Evolutionary conservation across 2,113 vertebrate genomes (phyloP).

Genomic region (Antechinus stuartii): DNA sequence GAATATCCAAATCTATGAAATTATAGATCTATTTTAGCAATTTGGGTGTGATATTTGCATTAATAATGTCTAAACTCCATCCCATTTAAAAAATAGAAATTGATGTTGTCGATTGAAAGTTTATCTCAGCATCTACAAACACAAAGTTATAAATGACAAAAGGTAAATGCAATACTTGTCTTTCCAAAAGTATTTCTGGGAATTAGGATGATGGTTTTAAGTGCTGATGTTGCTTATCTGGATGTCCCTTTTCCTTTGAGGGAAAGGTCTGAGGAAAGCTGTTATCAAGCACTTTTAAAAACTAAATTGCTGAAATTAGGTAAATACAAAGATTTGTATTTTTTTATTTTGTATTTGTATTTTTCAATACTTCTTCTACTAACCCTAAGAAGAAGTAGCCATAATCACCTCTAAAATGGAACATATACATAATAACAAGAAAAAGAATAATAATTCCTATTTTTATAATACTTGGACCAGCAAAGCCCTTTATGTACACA

Average conservation of each 20-base stretch:
- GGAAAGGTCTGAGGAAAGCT: conserved; percentile 42
- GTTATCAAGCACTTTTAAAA: conserved; percentile 28
- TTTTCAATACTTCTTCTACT: conserved; percentile 36
- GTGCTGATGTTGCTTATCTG: conserved; percentile 55
- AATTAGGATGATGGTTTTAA: conserved; percentile 36
- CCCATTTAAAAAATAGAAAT: background rate
- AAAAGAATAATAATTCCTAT: conserved; percentile 8
- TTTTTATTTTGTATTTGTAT: no score
- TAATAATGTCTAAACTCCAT: background rate
- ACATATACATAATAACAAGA: conserved; percentile 6
- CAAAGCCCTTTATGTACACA: background rate
- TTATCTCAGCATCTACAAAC: conserved; percentile 27
- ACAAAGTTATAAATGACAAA: conserved; percentile 23
- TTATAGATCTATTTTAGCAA: background rate
- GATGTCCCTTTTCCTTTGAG: conserved; percentile 42
- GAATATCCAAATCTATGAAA: background rate
- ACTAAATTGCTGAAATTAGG: conserved; percentile 52
- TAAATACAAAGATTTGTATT: conserved; percentile 16
- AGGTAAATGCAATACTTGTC: background rate
- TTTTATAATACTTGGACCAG: background rate
- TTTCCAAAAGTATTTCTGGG: conserved; percentile 51
- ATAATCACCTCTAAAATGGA: conserved; percentile 40
- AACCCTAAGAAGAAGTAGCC: conserved; percentile 47
- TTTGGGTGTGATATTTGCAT: background rate
- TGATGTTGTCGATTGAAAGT: conserved; percentile 29